These are phyloP conservation scores for Calephelis virginiensis DNA, from an alignment of 1,140 invertebrate genomes.

Conservation along the genomic window DNA sequence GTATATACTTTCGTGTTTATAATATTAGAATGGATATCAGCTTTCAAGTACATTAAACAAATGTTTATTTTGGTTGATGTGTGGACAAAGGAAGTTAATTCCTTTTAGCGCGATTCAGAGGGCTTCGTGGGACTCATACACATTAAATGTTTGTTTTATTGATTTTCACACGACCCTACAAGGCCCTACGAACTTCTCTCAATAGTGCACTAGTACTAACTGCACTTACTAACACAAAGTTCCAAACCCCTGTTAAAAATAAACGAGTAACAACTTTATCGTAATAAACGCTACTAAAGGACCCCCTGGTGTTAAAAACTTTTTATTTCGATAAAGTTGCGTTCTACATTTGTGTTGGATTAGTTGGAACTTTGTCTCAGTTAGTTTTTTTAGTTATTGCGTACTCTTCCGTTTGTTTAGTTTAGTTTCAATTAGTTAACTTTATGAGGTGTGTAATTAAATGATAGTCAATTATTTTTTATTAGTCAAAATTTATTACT, in stretches of 20 bases:
- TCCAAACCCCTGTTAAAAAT: slow-evolving; percentile 52
- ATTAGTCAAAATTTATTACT: no score
- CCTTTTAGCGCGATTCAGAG: slow-evolving; percentile 35
- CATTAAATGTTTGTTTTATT: slow-evolving; percentile 75
- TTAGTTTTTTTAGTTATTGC: slow-evolving; percentile 39
- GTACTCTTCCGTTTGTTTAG: slow-evolving; percentile 45
- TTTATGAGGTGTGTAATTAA: slow-evolving; percentile 64
- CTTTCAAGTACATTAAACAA: slow-evolving; percentile 10
- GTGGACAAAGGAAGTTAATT: slow-evolving; percentile 37
- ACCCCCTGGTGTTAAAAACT: slow-evolving; percentile 56
- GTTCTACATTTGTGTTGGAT: slow-evolving; percentile 39
- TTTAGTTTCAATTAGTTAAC: slow-evolving; percentile 59
- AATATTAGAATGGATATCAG: not conserved
- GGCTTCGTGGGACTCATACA: slow-evolving; percentile 35
- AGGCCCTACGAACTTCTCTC: slow-evolving; percentile 44
- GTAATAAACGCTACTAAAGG: slow-evolving; percentile 65
- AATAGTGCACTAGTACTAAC: slow-evolving; percentile 36
- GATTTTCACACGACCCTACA: slow-evolving; percentile 70
- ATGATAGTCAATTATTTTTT: slow-evolving; percentile 11
- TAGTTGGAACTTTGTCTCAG: slow-evolving; percentile 55
- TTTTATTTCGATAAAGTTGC: slow-evolving; percentile 66
- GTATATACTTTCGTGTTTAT: no score
- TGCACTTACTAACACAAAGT: slow-evolving; percentile 50
- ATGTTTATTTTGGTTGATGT: slow-evolving; percentile 23
- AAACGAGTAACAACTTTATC: slow-evolving; percentile 56